Percentiles rank a stretch among this genome's conserved stretches.
Evolutionary conservation across 1,140 invertebrate species (phyloP).

Genomic region (Melitaea cinxia): DNA sequence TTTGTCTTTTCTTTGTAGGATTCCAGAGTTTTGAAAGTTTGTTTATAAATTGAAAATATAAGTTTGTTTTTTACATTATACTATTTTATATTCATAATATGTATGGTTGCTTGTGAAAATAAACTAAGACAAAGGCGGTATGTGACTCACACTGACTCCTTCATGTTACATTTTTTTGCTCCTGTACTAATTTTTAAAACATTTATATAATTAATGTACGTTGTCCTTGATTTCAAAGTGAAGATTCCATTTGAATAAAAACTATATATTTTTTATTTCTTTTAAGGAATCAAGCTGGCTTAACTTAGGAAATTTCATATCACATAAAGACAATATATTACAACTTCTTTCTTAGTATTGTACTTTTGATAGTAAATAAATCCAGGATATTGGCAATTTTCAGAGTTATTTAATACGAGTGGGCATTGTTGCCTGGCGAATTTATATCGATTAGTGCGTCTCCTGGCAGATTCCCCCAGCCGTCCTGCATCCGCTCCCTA

Average conservation of each 20-base stretch:
- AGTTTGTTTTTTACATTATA: too few species aligned
- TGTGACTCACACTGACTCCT: too few species aligned
- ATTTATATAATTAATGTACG: too few species aligned
- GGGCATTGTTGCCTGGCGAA: constrained; percentile 33
- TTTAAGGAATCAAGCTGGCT: too few species aligned
- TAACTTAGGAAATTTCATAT: background rate
- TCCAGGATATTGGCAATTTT: constrained; percentile 3
- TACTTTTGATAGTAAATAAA: background rate
- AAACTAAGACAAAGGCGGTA: too few species aligned
- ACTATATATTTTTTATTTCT: too few species aligned
- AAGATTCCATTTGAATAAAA: too few species aligned
- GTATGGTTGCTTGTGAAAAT: too few species aligned
- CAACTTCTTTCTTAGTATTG: background rate
- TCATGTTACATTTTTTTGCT: too few species aligned
- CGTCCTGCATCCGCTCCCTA: constrained; percentile 46
- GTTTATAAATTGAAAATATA: background rate
- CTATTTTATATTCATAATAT: too few species aligned
- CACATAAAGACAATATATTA: background rate
- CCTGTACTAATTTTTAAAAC: too few species aligned
- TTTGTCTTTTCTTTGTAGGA: constrained; percentile 4
- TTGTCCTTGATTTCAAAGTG: too few species aligned
- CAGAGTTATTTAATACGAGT: background rate
- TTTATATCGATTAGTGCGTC: constrained; percentile 61
- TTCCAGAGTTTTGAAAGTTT: background rate
- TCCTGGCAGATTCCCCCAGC: constrained; percentile 58